Evolutionary conservation across 2,888 invertebrate species (phyloP), one percentile per base, ranked within the genome.

Genomic region (Caenorhabditis macrosperma): DNA sequence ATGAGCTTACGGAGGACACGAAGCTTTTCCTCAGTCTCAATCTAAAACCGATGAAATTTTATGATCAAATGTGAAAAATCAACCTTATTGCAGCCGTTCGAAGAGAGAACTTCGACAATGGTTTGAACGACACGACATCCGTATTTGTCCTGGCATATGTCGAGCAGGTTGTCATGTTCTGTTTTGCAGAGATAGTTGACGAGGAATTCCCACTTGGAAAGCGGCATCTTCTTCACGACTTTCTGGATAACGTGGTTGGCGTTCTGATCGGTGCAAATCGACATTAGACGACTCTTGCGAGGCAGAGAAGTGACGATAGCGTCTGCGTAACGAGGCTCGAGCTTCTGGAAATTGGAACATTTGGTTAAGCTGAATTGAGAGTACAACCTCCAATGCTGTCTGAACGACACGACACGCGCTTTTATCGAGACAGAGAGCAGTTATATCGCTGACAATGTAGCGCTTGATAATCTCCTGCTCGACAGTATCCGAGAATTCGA

Each of bases 331-430:
- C n/a, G n/a, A n/a, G n/a, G n/a, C n/a, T 74, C 64, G 41, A 78
- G 46, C 41, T 72, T 72, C 68, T 78, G 46, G 12, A 78, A 68
- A 59, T 26, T 28, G n/a, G n/a, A n/a, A n/a, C n/a, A n/a, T n/a
- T n/a, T n/a, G n/a, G n/a, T n/a, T n/a, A n/a, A n/a, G n/a, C n/a
- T n/a, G n/a, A n/a, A 30, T 22, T 20, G 9, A 17, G 15, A n/a
- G 48, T 33, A 17, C n/a, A 24, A 64, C 38, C 1, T 82, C 76
- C 67, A 85, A 84, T n/a, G n/a, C n/a, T n/a, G n/a, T n/a, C 78
- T 88, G 88, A 10, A 88, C 78, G 17, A 88, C 87, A 28, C 88
- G 83, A 64, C 88, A 88, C 0, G 84, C 83, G 57, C 83, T 86
- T 30, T 86, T 79, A 55, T 87, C 84, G 41, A 83, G 68, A 44